These are phyloP conservation scores for Ctenomys sociabilis DNA, from an alignment of 2,113 vertebrate species.

Conservation along the genomic window DNA sequence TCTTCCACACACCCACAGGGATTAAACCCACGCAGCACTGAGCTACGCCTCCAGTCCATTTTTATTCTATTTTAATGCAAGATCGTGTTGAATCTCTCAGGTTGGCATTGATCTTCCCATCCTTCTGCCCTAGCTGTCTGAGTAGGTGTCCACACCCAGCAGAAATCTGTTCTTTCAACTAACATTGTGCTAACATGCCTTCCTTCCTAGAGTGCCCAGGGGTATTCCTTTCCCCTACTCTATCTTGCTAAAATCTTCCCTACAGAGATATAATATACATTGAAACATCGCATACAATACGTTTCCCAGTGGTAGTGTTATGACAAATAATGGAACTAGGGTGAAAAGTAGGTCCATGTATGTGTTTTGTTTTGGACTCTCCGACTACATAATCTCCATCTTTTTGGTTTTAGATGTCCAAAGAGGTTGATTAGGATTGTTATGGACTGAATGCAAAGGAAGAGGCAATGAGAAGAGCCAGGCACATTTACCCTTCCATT, in stretches of 20 bases:
- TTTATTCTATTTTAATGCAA: neutral
- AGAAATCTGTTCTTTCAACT: neutral
- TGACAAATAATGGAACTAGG: neutral
- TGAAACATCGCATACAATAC: neutral
- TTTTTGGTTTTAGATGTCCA: neutral
- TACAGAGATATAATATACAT: neutral
- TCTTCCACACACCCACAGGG: neutral
- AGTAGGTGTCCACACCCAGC: neutral
- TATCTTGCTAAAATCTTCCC: neutral
- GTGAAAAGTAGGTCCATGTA: too few relatives aligned
- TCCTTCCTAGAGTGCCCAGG: neutral
- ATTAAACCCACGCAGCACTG: neutral
- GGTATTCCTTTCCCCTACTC: neutral
- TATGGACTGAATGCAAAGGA: neutral
- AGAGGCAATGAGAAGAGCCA: neutral
- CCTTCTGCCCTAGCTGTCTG: neutral
- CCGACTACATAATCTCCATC: neutral
- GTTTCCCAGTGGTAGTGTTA: neutral
- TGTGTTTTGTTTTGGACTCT: neutral
- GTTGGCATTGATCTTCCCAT: neutral
- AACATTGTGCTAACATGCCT: neutral
- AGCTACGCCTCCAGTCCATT: neutral
- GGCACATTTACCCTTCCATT: neutral
- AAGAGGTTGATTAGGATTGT: neutral
- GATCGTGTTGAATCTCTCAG: neutral